phyloP scores from a whole-genome alignment of 2,888 invertebrate genomes.

The Melangyna quadrimaculata region DNA sequence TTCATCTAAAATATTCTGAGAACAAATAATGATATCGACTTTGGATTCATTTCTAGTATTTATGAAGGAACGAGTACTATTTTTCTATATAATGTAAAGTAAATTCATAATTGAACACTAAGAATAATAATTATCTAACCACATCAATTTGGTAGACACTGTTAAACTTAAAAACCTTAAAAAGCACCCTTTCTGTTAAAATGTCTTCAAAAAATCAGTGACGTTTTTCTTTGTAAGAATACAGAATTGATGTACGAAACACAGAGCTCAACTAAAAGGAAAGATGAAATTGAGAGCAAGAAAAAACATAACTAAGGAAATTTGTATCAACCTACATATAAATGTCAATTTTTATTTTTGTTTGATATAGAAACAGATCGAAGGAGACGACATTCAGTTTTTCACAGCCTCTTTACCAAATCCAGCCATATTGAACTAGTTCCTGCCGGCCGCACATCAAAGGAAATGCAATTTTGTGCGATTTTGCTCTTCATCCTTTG shows the following conservation, averaged over 20 bases:
- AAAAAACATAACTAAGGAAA: neutral
- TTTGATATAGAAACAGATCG: neutral
- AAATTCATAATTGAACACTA: no score
- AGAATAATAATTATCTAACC: no score
- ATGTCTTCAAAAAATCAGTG: neutral
- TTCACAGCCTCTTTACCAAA: neutral
- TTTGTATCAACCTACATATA: conserved; percentile 10
- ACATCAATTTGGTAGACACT: no score
- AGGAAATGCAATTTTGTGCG: conserved; percentile 59
- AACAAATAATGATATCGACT: no score
- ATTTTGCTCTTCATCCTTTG: conserved; percentile 42
- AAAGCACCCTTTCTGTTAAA: neutral
- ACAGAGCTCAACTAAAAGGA: neutral
- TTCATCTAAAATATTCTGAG: no score
- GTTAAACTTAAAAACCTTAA: no score
- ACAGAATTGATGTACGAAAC: neutral
- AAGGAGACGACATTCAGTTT: neutral
- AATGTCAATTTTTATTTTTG: conserved; percentile 1
- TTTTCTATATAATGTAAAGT: no score
- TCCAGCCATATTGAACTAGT: conserved; percentile 32
- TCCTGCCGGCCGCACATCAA: conserved; percentile 34
- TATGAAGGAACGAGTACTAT: no score
- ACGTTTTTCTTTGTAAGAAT: no score
- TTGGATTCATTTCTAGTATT: no score
- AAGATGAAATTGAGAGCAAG: neutral